Evolutionary conservation across 2,797 vertebrate species (phyloP).

Genomic region (Acanthiza pusilla): DNA sequence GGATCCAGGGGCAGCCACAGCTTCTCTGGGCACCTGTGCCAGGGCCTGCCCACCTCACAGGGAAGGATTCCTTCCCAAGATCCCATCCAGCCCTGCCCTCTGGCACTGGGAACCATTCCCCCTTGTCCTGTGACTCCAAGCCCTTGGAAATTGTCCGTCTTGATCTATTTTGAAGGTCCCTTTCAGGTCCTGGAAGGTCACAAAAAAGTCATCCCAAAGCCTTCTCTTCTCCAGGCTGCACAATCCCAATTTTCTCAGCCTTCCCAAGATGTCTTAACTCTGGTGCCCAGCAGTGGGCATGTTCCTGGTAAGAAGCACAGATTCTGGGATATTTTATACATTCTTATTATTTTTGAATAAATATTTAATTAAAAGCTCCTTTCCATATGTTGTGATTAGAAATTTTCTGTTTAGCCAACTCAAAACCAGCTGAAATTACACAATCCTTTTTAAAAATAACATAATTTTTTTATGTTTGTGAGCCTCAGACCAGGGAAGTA

Average conservation of each 20-base stretch:
- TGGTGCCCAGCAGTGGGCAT: not conserved
- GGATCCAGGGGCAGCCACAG: not conserved
- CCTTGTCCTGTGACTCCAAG: not conserved
- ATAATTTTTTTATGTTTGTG: not conserved
- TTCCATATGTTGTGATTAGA: not conserved
- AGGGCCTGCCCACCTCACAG: accelerated
- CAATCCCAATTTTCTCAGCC: not conserved
- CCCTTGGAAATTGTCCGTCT: too few relatives aligned
- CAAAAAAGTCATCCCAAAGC: not conserved
- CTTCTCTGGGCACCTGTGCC: not conserved
- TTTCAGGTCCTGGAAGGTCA: not conserved
- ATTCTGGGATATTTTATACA: not conserved
- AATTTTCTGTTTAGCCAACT: not conserved
- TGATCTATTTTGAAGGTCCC: not conserved
- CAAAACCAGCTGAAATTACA: not conserved
- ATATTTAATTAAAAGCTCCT: not conserved
- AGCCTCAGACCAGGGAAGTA: not conserved
- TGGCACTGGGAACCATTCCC: not conserved
- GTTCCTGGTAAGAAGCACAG: not conserved
- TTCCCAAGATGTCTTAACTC: not conserved
- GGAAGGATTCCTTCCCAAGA: accelerated
- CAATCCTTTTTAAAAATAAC: not conserved
- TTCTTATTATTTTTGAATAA: not conserved
- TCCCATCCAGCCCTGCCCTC: not conserved
- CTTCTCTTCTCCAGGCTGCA: not conserved